Conservation (phyloP, 2,888 invertebrate genomes). For the Pseudanteris insignis region DNA sequence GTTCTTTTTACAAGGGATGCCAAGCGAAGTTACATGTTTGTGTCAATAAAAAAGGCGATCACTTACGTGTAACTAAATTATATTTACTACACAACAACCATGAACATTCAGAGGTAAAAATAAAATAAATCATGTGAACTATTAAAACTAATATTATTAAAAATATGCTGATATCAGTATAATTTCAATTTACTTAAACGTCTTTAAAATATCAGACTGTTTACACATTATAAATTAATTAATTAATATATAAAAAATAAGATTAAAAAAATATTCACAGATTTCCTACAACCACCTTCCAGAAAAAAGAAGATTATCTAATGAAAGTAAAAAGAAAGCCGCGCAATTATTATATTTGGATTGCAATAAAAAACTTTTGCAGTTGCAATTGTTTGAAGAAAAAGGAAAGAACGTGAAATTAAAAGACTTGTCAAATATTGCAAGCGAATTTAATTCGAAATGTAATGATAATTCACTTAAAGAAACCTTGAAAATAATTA, state of each 20-base stretch:
- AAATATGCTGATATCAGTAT: too few species aligned
- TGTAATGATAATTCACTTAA: neutral
- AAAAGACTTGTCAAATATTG: neutral
- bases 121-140: too few species aligned
- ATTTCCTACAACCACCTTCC: neutral
- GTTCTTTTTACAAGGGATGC: too few species aligned
- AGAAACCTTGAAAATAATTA: neutral
- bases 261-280: too few species aligned
- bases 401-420: neutral
- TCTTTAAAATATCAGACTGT: too few species aligned
- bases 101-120: too few species aligned
- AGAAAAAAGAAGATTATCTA: constrained; percentile 1
- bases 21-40: neutral
- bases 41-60: neutral
- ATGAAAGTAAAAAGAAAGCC: neutral
- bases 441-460: neutral
- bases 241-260: neutral
- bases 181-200: too few species aligned
- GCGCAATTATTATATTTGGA: neutral
- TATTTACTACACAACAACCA: too few species aligned
- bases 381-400: neutral
- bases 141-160: too few species aligned
- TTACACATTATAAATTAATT: too few species aligned
- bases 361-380: neutral
- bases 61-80: too few species aligned